These are phyloP conservation scores for Hyalella azteca DNA, from an alignment of 2,888 invertebrate genomes.

Conservation along the genomic window DNA sequence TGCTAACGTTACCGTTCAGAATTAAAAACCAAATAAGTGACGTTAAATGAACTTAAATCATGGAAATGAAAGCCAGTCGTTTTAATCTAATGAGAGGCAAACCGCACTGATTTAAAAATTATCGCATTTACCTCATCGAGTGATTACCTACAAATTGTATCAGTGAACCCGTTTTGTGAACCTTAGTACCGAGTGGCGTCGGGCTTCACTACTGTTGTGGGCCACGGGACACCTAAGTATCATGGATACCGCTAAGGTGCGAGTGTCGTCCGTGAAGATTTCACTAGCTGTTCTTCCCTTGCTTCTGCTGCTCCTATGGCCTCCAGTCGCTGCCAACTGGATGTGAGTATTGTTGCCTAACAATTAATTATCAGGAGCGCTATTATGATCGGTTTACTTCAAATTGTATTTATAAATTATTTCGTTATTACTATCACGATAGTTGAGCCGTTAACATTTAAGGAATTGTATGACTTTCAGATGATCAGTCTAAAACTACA, in stretches of 20 bases:
- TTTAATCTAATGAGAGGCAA: not conserved
- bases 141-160: no score
- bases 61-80: not conserved
- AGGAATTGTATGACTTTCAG: no score
- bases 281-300: not conserved
- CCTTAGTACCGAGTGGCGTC: no score
- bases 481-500: no score
- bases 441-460: no score
- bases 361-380: not conserved
- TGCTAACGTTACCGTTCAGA: no score
- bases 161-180: no score
- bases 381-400: no score
- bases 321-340: not conserved
- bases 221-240: not conserved
- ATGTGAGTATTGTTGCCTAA: conserved; percentile 13
- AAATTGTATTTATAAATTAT: no score
- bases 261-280: not conserved
- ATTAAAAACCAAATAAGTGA: not conserved
- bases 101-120: not conserved
- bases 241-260: not conserved
- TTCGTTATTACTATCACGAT: no score
- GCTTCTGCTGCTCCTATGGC: not conserved
- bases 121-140: no score
- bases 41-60: not conserved
- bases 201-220: no score